A percentile compares a stretch with the other conserved stretches of the same genome.
phyloP scores from a whole-genome alignment of 2,888 invertebrate species.

The Eurois occulta region DNA sequence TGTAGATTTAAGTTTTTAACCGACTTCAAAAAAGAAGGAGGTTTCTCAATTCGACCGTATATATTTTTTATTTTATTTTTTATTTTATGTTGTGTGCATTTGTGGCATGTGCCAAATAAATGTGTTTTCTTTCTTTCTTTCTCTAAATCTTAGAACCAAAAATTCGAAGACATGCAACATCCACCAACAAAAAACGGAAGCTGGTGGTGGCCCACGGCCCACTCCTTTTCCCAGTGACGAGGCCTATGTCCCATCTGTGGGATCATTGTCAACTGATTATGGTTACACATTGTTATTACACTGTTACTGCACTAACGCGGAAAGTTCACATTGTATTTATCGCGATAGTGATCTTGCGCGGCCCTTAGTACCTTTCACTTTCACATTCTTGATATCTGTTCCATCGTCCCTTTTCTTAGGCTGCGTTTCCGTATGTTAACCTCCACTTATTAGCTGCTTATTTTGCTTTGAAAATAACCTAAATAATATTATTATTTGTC shows the following conservation, averaged over 20 bases:
- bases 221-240: background rate
- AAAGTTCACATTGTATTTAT: conserved; percentile 44
- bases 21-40: too few species aligned
- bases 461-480: background rate
- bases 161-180: background rate
- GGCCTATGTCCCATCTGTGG: background rate
- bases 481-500: too few species aligned
- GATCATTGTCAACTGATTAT: background rate
- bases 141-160: background rate
- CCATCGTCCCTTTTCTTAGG: conserved; percentile 1
- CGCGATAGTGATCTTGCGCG: conserved; percentile 30
- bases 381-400: conserved; percentile 48
- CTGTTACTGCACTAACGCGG: conserved; percentile 3
- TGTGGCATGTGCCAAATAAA: too few species aligned
- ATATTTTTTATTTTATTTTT: too few species aligned
- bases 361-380: conserved; percentile 53
- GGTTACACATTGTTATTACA: background rate
- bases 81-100: too few species aligned
- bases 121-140: too few species aligned
- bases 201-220: background rate
- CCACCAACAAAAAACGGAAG: background rate
- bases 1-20: too few species aligned
- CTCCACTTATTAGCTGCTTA: too few species aligned
- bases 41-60: too few species aligned
- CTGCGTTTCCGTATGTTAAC: background rate